These are phyloP conservation scores for Hybos culiciformis DNA, from an alignment of 2,888 invertebrate genomes.

Conservation along the genomic window DNA sequence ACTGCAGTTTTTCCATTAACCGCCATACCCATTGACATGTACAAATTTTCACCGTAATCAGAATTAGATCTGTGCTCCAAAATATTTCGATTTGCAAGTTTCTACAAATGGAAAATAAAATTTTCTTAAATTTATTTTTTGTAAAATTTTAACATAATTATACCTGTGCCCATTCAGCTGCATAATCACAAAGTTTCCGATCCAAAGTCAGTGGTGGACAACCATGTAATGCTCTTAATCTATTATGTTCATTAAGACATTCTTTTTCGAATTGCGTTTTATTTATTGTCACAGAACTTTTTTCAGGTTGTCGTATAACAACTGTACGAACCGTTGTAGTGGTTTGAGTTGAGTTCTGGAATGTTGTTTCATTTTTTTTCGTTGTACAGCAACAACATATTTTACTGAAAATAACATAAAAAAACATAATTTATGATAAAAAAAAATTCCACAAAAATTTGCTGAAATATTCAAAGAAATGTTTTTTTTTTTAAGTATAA, in stretches of 20 bases:
- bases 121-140: neutral
- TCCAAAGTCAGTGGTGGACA: slow-evolving; percentile 49
- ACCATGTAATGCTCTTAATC: slow-evolving; percentile 50
- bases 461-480: too few relatives aligned
- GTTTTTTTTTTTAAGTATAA: too few relatives aligned
- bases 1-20: slow-evolving; percentile 58
- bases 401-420: too few relatives aligned
- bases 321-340: too few relatives aligned
- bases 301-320: too few relatives aligned
- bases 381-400: too few relatives aligned
- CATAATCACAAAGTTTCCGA: slow-evolving; percentile 49
- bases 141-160: neutral
- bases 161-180: slow-evolving; percentile 54
- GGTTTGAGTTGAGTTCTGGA: too few relatives aligned
- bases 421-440: too few relatives aligned
- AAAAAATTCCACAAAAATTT: too few relatives aligned
- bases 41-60: slow-evolving; percentile 75
- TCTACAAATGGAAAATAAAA: neutral
- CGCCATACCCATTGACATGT: slow-evolving; percentile 55
- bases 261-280: slow-evolving; percentile 10
- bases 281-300: too few relatives aligned
- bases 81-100: slow-evolving; percentile 33
- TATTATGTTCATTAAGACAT: slow-evolving; percentile 40
- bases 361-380: too few relatives aligned
- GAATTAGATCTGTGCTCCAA: slow-evolving; percentile 63